Evolutionary conservation across 2,113 vertebrate species (phyloP).

Genomic region (Paradoxurus hermaphroditus): DNA sequence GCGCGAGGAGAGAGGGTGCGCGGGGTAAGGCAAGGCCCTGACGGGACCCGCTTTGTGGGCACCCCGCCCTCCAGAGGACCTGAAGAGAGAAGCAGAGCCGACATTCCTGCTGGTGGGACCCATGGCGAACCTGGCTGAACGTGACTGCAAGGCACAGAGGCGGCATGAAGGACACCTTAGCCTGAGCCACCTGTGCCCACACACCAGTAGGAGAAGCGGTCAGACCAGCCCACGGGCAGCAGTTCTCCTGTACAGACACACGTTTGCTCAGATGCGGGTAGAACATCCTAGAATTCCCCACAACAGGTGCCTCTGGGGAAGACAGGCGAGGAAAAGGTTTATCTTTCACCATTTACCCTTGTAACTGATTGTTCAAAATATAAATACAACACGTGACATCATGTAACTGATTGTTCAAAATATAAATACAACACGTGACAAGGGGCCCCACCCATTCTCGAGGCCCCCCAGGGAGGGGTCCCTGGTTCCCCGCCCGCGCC

Average conservation of each 20-base stretch:
- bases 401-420: background rate
- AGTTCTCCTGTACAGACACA: rapidly evolving
- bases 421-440: background rate
- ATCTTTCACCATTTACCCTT: background rate
- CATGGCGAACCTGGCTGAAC: background rate
- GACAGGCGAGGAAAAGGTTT: background rate
- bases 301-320: background rate
- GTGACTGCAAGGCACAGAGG: background rate
- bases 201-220: background rate
- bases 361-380: background rate
- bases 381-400: background rate
- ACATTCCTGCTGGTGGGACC: background rate
- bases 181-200: background rate
- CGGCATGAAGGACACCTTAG: background rate
- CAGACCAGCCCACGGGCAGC: background rate
- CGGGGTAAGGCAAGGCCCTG: no score
- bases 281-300: background rate
- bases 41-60: background rate
- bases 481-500: background rate
- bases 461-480: background rate
- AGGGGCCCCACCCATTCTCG: background rate
- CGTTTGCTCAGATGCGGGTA: rapidly evolving
- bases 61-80: background rate
- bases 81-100: background rate
- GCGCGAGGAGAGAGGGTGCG: no score